These are phyloP conservation scores for Zapus hudsonius DNA, from an alignment of 2,113 vertebrate species.

Conservation along the genomic window DNA sequence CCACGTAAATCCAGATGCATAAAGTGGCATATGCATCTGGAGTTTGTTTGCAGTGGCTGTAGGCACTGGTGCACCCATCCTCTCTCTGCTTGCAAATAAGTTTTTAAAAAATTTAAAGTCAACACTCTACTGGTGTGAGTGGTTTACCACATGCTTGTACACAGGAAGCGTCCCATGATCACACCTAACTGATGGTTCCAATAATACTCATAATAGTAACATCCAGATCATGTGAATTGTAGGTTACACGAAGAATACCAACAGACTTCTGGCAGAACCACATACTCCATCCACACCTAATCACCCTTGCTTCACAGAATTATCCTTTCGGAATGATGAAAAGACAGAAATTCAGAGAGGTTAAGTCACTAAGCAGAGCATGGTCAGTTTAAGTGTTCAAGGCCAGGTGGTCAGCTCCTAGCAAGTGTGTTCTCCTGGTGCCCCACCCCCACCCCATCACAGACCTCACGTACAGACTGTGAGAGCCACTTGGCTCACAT, in stretches of 20 bases:
- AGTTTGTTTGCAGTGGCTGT: no score
- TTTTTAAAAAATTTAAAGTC: no score
- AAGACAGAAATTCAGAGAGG: conserved; percentile 22
- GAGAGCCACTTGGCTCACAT: neutral
- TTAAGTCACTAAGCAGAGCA: neutral
- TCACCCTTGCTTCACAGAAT: neutral
- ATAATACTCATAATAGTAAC: neutral
- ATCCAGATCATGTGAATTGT: rapidly evolving
- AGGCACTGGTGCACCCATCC: no score
- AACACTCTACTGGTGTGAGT: no score
- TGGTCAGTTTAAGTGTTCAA: neutral
- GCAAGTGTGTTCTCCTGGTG: rapidly evolving
- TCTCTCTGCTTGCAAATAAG: no score
- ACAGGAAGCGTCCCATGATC: rapidly evolving
- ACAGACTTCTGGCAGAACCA: neutral
- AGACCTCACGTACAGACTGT: neutral
- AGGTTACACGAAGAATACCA: neutral
- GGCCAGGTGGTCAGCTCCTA: neutral
- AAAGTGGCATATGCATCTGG: no score
- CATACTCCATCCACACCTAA: neutral
- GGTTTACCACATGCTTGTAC: rapidly evolving
- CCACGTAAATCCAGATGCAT: no score
- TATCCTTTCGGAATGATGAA: neutral
- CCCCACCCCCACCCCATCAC: rapidly evolving
- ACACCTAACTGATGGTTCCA: neutral